These are phyloP conservation scores for Mionectes macconnelli DNA, from an alignment of 2,113 vertebrate species.

Conservation along the genomic window DNA sequence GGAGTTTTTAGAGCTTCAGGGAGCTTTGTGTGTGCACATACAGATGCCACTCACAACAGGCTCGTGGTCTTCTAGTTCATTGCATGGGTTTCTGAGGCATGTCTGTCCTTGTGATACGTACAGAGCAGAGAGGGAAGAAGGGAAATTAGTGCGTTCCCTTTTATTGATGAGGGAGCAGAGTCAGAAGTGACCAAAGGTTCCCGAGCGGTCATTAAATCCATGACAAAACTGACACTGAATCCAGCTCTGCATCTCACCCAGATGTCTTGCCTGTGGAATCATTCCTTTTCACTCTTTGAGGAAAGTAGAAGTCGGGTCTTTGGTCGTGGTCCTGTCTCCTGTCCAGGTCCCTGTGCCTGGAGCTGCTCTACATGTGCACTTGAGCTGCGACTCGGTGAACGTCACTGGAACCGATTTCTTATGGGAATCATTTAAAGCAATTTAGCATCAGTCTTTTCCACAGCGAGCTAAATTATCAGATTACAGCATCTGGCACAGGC, in stretches of 20 bases:
- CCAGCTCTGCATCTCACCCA: not conserved
- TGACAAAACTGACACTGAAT: not conserved
- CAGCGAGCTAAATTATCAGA: not conserved
- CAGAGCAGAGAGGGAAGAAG: not conserved
- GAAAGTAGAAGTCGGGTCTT: not conserved
- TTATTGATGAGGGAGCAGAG: not conserved
- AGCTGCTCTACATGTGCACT: not conserved
- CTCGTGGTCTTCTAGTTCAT: not conserved
- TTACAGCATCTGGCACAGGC: constrained; percentile 28
- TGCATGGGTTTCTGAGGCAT: not conserved
- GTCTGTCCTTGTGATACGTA: not conserved
- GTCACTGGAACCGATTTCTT: not conserved
- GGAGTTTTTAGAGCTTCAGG: not conserved
- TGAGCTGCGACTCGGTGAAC: not conserved
- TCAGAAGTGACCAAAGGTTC: not conserved
- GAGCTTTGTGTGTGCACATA: not conserved
- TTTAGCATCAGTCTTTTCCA: not conserved
- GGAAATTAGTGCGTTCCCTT: not conserved
- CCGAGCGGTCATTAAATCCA: not conserved
- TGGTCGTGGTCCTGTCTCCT: not conserved
- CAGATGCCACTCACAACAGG: not conserved
- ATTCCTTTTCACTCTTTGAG: not conserved
- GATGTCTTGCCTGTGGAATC: not conserved
- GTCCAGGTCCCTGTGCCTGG: not conserved
- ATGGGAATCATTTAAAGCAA: not conserved